Conservation (phyloP, 2,888 invertebrate genomes). For the Malthinus seriepunctatus region DNA sequence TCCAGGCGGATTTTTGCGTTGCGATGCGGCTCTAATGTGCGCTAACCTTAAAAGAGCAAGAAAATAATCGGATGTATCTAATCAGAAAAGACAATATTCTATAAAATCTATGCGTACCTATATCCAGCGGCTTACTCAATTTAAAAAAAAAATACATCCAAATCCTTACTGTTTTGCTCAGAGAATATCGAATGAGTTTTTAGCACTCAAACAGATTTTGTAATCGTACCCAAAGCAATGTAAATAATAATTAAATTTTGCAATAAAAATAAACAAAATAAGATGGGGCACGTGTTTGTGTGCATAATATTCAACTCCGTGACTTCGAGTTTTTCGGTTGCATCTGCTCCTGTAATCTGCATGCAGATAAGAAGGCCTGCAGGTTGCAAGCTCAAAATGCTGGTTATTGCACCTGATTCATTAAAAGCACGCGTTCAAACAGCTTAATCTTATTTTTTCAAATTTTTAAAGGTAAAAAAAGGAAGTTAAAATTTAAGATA, state of each 20-base stretch:
- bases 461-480: slow-evolving; percentile 1
- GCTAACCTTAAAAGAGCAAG: too few relatives aligned
- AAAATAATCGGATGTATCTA: too few relatives aligned
- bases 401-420: slow-evolving; percentile 29
- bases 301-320: slow-evolving; percentile 3
- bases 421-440: slow-evolving; percentile 23
- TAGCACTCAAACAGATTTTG: too few relatives aligned
- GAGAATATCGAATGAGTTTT: too few relatives aligned
- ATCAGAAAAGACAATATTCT: too few relatives aligned
- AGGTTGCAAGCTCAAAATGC: slow-evolving; percentile 23
- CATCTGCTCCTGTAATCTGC: slow-evolving; percentile 30
- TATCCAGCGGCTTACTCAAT: too few relatives aligned
- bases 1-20: too few relatives aligned
- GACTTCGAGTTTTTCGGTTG: slow-evolving; percentile 20
- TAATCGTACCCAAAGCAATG: too few relatives aligned
- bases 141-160: too few relatives aligned
- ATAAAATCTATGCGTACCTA: too few relatives aligned
- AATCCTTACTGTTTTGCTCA: too few relatives aligned
- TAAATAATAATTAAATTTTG: neutral
- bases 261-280: neutral
- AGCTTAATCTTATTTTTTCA: slow-evolving; percentile 21
- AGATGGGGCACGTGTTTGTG: slow-evolving; percentile 9
- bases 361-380: slow-evolving; percentile 22
- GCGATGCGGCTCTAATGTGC: too few relatives aligned
- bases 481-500: neutral